Base-by-base conservation (phyloP, 2,888 invertebrate species). In the Zygothrica quintamaculata region DNA sequence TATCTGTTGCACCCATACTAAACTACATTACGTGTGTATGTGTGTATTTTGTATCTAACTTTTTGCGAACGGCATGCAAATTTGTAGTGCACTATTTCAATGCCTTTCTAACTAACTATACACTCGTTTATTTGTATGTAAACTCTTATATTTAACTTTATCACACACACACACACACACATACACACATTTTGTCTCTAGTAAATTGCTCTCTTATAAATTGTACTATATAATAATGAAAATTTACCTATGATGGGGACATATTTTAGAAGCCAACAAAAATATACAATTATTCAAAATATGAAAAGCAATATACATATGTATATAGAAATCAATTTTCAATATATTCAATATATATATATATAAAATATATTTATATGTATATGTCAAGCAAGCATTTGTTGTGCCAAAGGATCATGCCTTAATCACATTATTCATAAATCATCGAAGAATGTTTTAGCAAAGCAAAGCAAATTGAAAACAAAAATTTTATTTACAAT, bases 181-280 rank as follows among this genome's bases (percentile, higher is more conserved):
- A n/a, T n/a, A n/a, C n/a, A n/a, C n/a, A n/a, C n/a, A n/a, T n/a
- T n/a, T n/a, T 64, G 33, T 51, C 48, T 73, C 60, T 81, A 66
- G 57, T n/a, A n/a, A n/a, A n/a, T n/a, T n/a, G n/a, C 43, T 48
- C 37, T 65, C 22, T 53, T 39, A 50, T 56, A 56, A 39, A 4
- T 39, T 39, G n/a, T 39, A 39, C n/a, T 13, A 13, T 16, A 16
- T n/a, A n/a, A n/a, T n/a, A 57, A 68, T 37, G 22, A 50, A 52
- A 64, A 65, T 65, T 56, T 58, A 57, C n/a, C n/a, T 60, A 57
- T 85, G 86, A 84, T 72, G 84, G 87, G 87, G 84, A 84, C 84
- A 88, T 87, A 84, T 84, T 86, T 87, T 85, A 85, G 60, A 77
- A 71, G 73, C 51, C 53, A 65, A 67, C 18, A 22, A 22, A 5